Percentiles rank a stretch among this genome's conserved stretches.
Evolutionary conservation across 2,797 vertebrate species (phyloP).

Genomic region (Erpetoichthys calabaricus): DNA sequence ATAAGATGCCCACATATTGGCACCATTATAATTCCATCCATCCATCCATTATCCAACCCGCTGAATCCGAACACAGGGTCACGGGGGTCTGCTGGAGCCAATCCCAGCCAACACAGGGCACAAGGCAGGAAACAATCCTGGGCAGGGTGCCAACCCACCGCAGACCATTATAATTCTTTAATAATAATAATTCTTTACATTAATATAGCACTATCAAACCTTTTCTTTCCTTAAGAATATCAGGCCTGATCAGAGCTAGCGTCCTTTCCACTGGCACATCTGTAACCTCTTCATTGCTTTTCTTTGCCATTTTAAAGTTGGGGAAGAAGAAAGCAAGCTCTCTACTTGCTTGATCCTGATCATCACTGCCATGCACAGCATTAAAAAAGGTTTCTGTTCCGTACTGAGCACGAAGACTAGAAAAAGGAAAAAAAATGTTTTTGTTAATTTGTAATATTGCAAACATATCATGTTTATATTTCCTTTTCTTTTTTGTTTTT

Average conservation of each 20-base stretch:
- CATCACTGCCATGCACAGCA: slow-evolving; percentile 64
- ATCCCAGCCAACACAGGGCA: no score
- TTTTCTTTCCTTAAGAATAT: slow-evolving; percentile 52
- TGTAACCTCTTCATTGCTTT: slow-evolving; percentile 36
- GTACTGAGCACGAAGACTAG: slow-evolving; percentile 71
- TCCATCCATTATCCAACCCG: no score
- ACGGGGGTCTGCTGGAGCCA: no score
- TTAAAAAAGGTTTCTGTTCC: slow-evolving; percentile 66
- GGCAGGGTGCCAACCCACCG: no score
- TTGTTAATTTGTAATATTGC: neutral
- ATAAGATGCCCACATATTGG: neutral
- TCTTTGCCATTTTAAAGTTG: slow-evolving; percentile 39
- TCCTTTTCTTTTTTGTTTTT: neutral
- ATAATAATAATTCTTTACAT: no score
- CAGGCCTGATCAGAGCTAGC: slow-evolving; percentile 54
- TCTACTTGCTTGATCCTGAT: slow-evolving; percentile 54
- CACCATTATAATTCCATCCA: no score
- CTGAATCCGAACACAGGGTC: no score
- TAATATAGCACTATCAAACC: no score
- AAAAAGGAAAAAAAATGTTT: slow-evolving; percentile 13
- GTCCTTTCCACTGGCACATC: slow-evolving; percentile 47
- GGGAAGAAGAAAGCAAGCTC: slow-evolving; percentile 76
- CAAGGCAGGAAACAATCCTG: no score
- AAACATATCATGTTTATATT: neutral
- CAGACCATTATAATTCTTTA: no score